Conservation (phyloP, 2,113 vertebrate species). For the Chinchilla lanigera region DNA sequence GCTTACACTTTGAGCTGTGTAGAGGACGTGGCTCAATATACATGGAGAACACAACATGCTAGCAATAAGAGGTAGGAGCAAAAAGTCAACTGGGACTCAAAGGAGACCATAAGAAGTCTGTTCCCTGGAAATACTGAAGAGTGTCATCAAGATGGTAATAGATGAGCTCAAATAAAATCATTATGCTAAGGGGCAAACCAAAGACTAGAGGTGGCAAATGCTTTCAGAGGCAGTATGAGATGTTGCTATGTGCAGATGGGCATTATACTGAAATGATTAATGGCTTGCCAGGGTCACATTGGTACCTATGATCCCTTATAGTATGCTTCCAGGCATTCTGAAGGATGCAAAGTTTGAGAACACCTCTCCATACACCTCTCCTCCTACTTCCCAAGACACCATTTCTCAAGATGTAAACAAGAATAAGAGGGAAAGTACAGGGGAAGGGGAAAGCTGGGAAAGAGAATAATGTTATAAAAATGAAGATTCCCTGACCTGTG, state of each 20-base stretch:
- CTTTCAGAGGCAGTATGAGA: background rate
- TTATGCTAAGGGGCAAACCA: background rate
- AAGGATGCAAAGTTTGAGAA: background rate
- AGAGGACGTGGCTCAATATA: background rate
- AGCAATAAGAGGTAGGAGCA: background rate
- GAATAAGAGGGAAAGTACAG: background rate
- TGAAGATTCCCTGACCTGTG: background rate
- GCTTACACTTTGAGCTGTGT: background rate
- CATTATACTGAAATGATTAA: too few species aligned
- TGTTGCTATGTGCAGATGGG: too few species aligned
- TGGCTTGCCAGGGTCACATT: background rate
- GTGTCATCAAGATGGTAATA: background rate
- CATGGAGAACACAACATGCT: background rate
- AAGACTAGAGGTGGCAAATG: rapidly evolving
- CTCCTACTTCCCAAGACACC: background rate
- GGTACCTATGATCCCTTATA: background rate
- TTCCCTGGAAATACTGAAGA: background rate
- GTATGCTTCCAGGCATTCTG: background rate
- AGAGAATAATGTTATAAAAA: background rate
- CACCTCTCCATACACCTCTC: background rate
- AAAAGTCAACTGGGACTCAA: background rate
- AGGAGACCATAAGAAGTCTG: background rate
- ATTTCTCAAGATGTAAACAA: too few species aligned
- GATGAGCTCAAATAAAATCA: background rate
- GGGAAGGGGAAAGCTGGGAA: background rate